Conservation (phyloP, 2,797 vertebrate genomes). For the Rhynchonycteris naso region DNA sequence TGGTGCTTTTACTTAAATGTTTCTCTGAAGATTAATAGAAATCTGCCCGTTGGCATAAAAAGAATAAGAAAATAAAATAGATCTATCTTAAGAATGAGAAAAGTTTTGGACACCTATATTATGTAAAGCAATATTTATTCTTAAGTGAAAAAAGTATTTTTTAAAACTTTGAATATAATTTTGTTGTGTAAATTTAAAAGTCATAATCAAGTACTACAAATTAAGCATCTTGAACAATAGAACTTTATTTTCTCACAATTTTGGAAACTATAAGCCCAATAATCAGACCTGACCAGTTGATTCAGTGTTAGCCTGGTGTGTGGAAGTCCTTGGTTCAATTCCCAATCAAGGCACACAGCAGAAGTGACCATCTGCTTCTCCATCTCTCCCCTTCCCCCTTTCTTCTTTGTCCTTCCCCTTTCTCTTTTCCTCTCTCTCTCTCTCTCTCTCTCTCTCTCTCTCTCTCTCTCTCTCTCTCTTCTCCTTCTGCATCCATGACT, state of each 20-base stretch:
- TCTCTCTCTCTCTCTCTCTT: not conserved
- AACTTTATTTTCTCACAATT: not conserved
- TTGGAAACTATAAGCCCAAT: not conserved
- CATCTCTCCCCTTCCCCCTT: too few relatives aligned
- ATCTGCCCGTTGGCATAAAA: not conserved
- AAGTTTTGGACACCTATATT: not conserved
- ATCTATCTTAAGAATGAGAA: not conserved
- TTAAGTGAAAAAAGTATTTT: not conserved
- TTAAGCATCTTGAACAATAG: not conserved
- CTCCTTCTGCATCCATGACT: too few relatives aligned
- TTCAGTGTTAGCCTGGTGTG: not conserved
- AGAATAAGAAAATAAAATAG: not conserved
- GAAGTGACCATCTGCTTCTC: too few relatives aligned
- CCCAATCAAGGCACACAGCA: not conserved
- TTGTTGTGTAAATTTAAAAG: not conserved
- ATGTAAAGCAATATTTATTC: constrained; percentile 1
- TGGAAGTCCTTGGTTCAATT: not conserved
- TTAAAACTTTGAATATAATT: not conserved
- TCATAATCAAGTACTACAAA: not conserved
- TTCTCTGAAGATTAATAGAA: not conserved
- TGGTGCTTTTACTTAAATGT: not conserved
- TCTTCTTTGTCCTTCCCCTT: too few relatives aligned
- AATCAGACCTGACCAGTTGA: not conserved
- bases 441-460: not conserved
- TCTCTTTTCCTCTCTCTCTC: not conserved